phyloP scores from a whole-genome alignment of 2,113 vertebrate species.

The Rhineura floridana region DNA sequence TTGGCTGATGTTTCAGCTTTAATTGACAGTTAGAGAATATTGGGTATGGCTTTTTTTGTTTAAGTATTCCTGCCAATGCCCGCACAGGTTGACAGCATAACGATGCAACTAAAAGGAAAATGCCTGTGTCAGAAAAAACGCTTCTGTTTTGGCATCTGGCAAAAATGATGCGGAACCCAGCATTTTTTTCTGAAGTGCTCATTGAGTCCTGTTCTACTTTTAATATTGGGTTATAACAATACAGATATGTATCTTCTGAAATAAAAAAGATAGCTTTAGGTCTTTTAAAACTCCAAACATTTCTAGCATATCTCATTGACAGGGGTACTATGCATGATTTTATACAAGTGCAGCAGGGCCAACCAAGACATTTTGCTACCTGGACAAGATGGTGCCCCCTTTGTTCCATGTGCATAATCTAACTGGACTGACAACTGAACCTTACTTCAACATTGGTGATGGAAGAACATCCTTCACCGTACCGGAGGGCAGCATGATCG shows the following conservation, averaged over 20 bases:
- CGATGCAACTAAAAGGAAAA: conserved; percentile 33
- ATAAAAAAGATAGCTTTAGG: background rate
- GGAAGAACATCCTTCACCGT: too few relatives aligned
- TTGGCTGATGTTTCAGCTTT: conserved; percentile 30
- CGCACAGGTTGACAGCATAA: conserved; percentile 22
- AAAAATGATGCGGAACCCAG: background rate
- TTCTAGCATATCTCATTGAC: background rate
- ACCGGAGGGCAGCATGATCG: too few relatives aligned
- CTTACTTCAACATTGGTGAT: too few relatives aligned
- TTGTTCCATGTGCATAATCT: too few relatives aligned
- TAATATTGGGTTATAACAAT: background rate
- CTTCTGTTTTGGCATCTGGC: background rate
- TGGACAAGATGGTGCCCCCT: too few relatives aligned
- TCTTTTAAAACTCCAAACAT: background rate
- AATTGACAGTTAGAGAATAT: conserved; percentile 23
- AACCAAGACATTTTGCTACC: too few relatives aligned
- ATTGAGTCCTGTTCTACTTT: background rate
- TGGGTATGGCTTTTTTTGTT: conserved; percentile 38
- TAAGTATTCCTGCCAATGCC: conserved; percentile 34
- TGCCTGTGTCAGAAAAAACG: conserved; percentile 3
- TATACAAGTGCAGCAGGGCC: background rate
- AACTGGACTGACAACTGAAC: too few relatives aligned
- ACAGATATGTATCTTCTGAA: background rate
- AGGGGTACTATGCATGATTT: background rate
- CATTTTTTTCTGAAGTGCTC: background rate